Evolutionary conservation across 2,888 invertebrate species (phyloP), one percentile per base, ranked within the genome.

Genomic region (Dendrolimus houi): DNA sequence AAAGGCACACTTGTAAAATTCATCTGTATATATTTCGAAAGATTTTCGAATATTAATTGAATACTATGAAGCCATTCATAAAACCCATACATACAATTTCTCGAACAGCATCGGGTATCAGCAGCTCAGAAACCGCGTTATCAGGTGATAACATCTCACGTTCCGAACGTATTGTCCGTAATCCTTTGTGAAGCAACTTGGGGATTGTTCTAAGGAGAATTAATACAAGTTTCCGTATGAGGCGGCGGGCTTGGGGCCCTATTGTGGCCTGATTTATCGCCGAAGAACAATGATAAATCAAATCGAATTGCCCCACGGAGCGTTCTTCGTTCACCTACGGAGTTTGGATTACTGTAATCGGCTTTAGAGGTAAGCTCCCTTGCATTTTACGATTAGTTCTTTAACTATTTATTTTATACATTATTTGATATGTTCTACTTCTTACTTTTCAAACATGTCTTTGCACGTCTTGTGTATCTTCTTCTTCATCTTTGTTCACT

Each of bases 281-380:
- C 75, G 78, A 87, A 89, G 88, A 87, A 87, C 87, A 87, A 87
- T 83, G 85, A 87, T 89, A 89, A 89, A 89, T 90, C 88, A 88
- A 86, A 88, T 82, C 77, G 83, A 77, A 87, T 86, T 85, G 86
- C 84, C 75, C 77, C 75, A 47, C 47, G 29, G 29, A 60, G 72
- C 70, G 73, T 76, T 77, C 77, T 77, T 81, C 73, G 68, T 67
- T 69, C 72, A 67, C 69, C 67, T 72, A 56, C 54, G 54, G 56
- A 42, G 58, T 58, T 58, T 54, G 56, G 56, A 58, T 58, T 59
- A 47, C 47, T 47, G 47, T 47, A 47, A 47, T 47, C 47, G 47
- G 47, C 29, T 29, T 47, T 10, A 47, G 47, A 12, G 47, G 47
- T 47, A 47, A 47, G 47, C 3, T 47, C 12, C 3, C 9, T 10